Conservation (phyloP, 2,888 invertebrate genomes). For the Melikaiella ostensackeni region DNA sequence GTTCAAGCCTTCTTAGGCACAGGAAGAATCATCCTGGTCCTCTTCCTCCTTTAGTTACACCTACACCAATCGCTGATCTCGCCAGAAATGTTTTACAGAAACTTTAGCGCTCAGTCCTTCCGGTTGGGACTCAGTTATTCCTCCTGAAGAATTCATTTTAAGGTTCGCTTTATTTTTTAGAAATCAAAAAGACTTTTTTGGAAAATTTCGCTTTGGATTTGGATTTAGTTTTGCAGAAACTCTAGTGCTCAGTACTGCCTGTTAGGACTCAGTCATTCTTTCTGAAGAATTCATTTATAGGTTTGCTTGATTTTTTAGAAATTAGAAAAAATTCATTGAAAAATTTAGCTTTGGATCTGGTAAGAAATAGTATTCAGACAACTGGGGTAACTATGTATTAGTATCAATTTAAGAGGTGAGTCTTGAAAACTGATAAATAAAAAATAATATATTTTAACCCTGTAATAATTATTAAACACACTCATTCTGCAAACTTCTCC, state of each 20-base stretch:
- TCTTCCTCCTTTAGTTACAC: constrained; percentile 54
- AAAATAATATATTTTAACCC: no score
- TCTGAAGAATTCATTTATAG: no score
- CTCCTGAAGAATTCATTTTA: not conserved
- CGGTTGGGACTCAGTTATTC: not conserved
- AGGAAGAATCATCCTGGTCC: constrained; percentile 60
- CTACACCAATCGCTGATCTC: constrained; percentile 50
- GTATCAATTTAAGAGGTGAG: no score
- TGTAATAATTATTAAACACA: no score
- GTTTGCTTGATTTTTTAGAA: no score
- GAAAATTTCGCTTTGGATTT: not conserved
- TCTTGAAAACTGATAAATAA: no score
- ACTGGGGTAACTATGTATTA: no score
- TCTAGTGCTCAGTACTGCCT: no score
- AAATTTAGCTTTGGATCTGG: not conserved
- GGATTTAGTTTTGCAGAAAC: no score
- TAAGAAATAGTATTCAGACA: not conserved
- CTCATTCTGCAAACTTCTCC: no score
- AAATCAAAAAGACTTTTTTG: not conserved
- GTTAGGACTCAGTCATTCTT: no score
- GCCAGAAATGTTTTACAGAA: constrained; percentile 49
- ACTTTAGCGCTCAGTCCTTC: constrained; percentile 19
- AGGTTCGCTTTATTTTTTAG: not conserved
- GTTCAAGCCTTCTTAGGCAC: constrained; percentile 60
- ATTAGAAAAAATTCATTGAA: no score